These are phyloP conservation scores for Plemyria rubiginata DNA, from an alignment of 2,888 invertebrate genomes.

Conservation along the genomic window DNA sequence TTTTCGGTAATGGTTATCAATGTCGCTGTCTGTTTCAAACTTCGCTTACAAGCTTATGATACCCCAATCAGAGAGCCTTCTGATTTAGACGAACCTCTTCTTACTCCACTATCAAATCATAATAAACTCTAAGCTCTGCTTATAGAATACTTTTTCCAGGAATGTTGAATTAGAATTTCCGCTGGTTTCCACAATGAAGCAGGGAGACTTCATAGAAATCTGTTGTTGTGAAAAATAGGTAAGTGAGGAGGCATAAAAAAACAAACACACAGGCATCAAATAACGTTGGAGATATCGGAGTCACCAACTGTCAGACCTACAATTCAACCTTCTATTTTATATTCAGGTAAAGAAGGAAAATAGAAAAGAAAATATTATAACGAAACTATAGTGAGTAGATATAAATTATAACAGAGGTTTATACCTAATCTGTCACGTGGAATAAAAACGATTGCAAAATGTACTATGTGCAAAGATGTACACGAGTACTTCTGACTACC, in stretches of 20 bases:
- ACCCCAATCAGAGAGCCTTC: slow-evolving; percentile 75
- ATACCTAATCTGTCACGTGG: too few species aligned
- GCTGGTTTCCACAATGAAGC: slow-evolving; percentile 10
- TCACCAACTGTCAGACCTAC: background rate
- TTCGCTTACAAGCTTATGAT: slow-evolving; percentile 72
- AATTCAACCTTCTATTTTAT: background rate
- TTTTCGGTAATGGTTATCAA: slow-evolving; percentile 68
- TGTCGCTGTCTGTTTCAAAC: slow-evolving; percentile 69
- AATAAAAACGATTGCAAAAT: too few species aligned
- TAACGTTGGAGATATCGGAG: slow-evolving; percentile 2
- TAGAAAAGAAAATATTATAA: too few species aligned
- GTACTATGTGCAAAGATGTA: too few species aligned
- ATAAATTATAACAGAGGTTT: too few species aligned
- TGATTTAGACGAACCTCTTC: slow-evolving; percentile 53
- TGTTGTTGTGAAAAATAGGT: slow-evolving; percentile 15
- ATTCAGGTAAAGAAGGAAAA: too few species aligned
- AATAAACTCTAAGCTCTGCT: slow-evolving; percentile 40
- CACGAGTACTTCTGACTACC: too few species aligned
- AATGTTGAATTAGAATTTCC: slow-evolving; percentile 1
- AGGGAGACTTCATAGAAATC: slow-evolving; percentile 47
- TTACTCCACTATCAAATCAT: slow-evolving; percentile 35
- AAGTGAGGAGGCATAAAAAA: slow-evolving; percentile 9
- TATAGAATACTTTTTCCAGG: slow-evolving; percentile 16
- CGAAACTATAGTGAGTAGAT: too few species aligned
- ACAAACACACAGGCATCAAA: too few species aligned